phyloP scores from a whole-genome alignment of 1,140 invertebrate species.

The Procambarus virginalis region DNA sequence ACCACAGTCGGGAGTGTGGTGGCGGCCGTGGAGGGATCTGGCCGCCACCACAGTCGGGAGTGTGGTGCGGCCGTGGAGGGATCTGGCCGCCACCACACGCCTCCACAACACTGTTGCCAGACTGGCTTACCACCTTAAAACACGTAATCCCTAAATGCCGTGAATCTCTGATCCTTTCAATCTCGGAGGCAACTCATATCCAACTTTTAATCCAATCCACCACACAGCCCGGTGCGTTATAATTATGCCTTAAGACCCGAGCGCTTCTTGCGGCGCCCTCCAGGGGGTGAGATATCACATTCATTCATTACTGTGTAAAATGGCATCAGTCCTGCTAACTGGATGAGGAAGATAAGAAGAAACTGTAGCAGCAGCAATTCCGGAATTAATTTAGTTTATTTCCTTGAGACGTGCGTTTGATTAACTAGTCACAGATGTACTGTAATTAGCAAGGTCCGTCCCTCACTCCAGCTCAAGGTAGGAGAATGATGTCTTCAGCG shows the following conservation, averaged over 20 bases:
- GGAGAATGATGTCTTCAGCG: too few relatives aligned
- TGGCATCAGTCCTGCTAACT: too few relatives aligned
- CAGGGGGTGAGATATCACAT: too few relatives aligned
- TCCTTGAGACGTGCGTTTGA: too few relatives aligned
- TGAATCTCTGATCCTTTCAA: conserved; percentile 31
- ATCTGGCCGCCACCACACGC: neutral
- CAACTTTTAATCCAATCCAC: conserved; percentile 25
- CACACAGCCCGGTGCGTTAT: neutral
- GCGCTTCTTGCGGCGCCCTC: too few relatives aligned
- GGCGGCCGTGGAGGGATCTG: neutral
- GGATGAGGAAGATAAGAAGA: too few relatives aligned
- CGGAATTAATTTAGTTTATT: too few relatives aligned
- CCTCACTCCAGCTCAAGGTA: too few relatives aligned
- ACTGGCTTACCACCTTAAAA: neutral
- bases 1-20: neutral
- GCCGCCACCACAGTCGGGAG: neutral
- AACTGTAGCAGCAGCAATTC: too few relatives aligned
- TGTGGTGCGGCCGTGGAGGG: neutral
- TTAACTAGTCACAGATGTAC: too few relatives aligned
- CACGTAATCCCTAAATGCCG: conserved; percentile 4
- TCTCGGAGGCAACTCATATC: conserved; percentile 21
- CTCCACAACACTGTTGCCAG: neutral
- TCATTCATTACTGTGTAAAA: too few relatives aligned
- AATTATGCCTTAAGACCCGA: conserved; percentile 2
- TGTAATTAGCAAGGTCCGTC: too few relatives aligned